Evolutionary conservation across 2,888 invertebrate genomes (phyloP).

Genomic region (Aphidoletes aphidimyza): DNA sequence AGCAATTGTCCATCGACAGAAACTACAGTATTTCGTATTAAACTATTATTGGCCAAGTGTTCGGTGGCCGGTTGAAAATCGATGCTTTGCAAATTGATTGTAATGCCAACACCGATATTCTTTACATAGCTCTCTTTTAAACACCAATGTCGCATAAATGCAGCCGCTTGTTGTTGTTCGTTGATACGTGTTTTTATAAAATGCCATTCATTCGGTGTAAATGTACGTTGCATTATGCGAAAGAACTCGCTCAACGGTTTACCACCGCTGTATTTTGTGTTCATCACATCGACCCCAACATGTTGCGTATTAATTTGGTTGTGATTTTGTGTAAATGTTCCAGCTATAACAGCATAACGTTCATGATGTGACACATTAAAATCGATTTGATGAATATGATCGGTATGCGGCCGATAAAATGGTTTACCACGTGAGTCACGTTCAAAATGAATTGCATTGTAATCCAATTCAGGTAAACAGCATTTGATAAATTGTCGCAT

Average conservation of each 20-base stretch:
- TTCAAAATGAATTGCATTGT: constrained; percentile 73
- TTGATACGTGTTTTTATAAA: constrained; percentile 71
- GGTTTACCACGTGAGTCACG: constrained; percentile 81
- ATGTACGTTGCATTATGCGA: constrained; percentile 86
- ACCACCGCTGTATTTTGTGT: constrained; percentile 78
- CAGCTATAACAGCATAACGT: constrained; percentile 83
- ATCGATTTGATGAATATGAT: constrained; percentile 63
- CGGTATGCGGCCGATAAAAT: constrained; percentile 63
- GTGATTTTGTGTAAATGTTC: constrained; percentile 61
- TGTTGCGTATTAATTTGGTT: constrained; percentile 61
- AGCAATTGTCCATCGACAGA: constrained; percentile 71
- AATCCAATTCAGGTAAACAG: constrained; percentile 70
- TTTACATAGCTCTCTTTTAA: constrained; percentile 95
- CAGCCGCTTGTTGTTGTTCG: constrained; percentile 75
- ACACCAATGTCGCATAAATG: constrained; percentile 92
- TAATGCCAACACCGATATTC: constrained; percentile 87
- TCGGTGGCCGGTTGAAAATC: constrained; percentile 77
- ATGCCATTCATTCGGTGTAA: constrained; percentile 83
- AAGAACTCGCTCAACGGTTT: constrained; percentile 84
- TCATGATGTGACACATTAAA: constrained; percentile 97
- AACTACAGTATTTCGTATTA: constrained; percentile 75
- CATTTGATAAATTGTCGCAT: constrained; percentile 82
- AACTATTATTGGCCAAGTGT: constrained; percentile 66
- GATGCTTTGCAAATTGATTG: constrained; percentile 78
- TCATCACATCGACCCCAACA: constrained; percentile 91